phyloP scores from a whole-genome alignment of 2,113 vertebrate species.

The Bubalus kerabau region DNA sequence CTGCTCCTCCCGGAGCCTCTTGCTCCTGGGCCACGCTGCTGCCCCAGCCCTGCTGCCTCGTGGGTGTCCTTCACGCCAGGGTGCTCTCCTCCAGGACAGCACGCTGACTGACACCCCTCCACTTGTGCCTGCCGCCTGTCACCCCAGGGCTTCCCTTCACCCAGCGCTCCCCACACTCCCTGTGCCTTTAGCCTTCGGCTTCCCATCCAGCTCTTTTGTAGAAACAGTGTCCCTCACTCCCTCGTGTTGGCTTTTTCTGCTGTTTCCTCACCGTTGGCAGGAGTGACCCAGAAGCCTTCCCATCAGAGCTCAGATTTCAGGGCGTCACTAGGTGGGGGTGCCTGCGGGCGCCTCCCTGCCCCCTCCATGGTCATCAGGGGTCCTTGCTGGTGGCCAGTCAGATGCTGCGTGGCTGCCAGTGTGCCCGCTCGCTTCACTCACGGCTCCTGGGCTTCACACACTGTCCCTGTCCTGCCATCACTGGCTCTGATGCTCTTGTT shows the following conservation, averaged over 20 bases:
- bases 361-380: no score
- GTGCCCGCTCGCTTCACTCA: background rate
- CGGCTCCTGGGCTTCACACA: background rate
- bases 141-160: background rate
- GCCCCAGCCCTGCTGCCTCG: fast-evolving
- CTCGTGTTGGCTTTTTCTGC: background rate
- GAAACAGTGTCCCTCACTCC: background rate
- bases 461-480: background rate
- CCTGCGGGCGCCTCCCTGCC: background rate
- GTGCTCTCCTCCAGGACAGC: background rate
- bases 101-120: background rate
- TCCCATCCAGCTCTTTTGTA: background rate
- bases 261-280: background rate
- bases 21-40: fast-evolving
- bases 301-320: background rate
- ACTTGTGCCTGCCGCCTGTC: background rate
- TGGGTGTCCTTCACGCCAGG: fast-evolving
- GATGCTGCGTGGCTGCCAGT: background rate
- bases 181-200: background rate
- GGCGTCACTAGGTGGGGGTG: background rate
- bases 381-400: background rate
- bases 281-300: background rate
- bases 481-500: fast-evolving
- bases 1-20: fast-evolving
- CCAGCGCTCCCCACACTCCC: background rate